Base-by-base conservation (phyloP, 1,140 invertebrate species). In the Penaeus vannamei region DNA sequence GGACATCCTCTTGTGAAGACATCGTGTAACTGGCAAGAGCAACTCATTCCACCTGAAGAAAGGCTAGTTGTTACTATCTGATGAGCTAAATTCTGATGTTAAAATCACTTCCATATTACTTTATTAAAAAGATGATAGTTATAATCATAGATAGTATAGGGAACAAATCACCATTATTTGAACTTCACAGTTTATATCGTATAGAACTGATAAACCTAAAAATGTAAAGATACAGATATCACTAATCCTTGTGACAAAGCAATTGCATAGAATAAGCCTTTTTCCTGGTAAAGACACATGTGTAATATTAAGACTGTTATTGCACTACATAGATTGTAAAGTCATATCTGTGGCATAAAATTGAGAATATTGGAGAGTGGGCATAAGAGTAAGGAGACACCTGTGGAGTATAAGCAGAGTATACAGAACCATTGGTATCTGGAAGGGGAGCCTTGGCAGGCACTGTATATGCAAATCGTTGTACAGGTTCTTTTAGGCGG, bases 401-500 rank as follows among this genome's bases (percentile, higher is more conserved):
- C 42, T 69, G 85, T 86, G 46, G 53, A 4, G 85, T 86, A 42
- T n/a, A 59, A 79, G 42, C 72, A 77, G 76, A 86, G 46, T 2
- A 7, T 60, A n/a, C 20, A 69, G 62, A 76, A 22, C n/a, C 36
- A 61, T 53, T 14, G 85, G 4, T 77, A 77, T 80, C 7, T 85
- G 84, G 32, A 66, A 42, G 23, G 84, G 84, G 84, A 29, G 62
- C 72, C 19, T 17, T 72, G 5, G 32, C 8, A 61, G 85, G 76
- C 26, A 66, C 53, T 84, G 23, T n/a, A 76, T 89, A 89, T 29
- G 84, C 89, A 62, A 86, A 90, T 46, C 82, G 77, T 32, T 90
- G n/a, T 53, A 90, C 89, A 90, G 82, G n/a, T 80, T 90, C 84
- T 79, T 90, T 84, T 36, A 90, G 42, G 53, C 61, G 76, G 64